Percentiles rank a stretch among this genome's conserved stretches.
phyloP scores from a whole-genome alignment of 2,113 vertebrate species.

The Sminthopsis crassicaudata region DNA sequence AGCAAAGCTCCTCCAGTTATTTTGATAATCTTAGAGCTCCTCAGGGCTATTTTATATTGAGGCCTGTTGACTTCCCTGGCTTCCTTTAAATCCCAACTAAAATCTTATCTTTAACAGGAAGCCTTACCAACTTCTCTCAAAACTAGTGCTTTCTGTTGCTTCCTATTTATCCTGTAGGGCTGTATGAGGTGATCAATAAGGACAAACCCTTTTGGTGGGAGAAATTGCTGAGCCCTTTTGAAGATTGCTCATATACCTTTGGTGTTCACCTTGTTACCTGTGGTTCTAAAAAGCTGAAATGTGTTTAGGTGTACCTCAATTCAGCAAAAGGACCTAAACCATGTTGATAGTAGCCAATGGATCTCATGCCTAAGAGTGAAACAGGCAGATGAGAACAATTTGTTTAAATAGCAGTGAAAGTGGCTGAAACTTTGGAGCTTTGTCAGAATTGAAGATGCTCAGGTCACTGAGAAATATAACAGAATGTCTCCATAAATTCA shows the following conservation, averaged over 20 bases:
- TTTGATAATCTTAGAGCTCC: background rate
- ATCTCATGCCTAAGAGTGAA: too few relatives aligned
- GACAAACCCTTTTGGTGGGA: background rate
- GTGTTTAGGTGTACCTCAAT: background rate
- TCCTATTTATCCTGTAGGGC: background rate
- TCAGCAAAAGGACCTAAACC: background rate
- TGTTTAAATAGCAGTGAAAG: too few relatives aligned
- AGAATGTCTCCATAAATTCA: too few relatives aligned
- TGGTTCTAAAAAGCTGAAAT: background rate
- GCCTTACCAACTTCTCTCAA: background rate
- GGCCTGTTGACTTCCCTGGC: background rate
- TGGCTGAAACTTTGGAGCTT: too few relatives aligned
- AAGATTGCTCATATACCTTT: background rate
- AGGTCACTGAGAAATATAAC: too few relatives aligned
- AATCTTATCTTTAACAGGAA: background rate
- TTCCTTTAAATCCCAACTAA: background rate
- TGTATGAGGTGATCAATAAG: background rate
- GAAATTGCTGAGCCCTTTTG: background rate
- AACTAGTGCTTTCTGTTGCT: background rate
- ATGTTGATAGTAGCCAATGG: background rate
- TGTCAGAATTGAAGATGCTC: too few relatives aligned
- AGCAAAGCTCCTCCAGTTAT: background rate
- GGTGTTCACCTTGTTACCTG: background rate
- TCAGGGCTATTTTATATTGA: background rate
- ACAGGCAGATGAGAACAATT: too few relatives aligned